Base-by-base conservation (phyloP, 2,113 vertebrate genomes). In the Hirundichthys speculiger region DNA sequence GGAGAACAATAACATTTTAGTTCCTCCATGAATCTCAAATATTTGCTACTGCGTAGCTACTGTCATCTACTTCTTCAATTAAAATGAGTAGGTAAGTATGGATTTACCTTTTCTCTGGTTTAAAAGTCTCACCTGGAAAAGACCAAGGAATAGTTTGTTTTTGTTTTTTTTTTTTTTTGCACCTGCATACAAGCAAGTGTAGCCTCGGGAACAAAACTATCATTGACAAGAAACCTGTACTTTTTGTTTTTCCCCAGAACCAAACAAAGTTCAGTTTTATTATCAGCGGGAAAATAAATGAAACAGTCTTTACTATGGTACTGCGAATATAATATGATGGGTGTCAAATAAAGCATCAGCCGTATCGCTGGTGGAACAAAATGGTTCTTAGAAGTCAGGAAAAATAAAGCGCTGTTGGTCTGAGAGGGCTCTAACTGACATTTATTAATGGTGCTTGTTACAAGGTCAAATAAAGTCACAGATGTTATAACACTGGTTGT, bases 381-480 rank as follows among this genome's bases (percentile, higher is more conserved):
- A 46, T 8, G 8, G 13, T 46, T 20, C 43, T 41, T 22, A 49
- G 24, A 42, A 4, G 30, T 42, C 41, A 58, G 41, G 51, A n/a
- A 64, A 64, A 63, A 16, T 3, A 40, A 1, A 9, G 2, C 16
- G 7, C 25, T 62, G 51, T 42, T 54, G 27, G 6, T 64, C 58
- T 24, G 19, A 67, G 21, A 46, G 16, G n/a, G 30, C 34, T 58
- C 64, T n/a, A 34, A 69, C 39, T 57, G 69, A 71, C 64, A 59
- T n/a, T n/a, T 11, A 45, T 88, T 61, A 69, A 73, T 72, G 51
- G 67, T 24, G 63, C 70, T 34, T 73, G 55, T 75, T 66, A 84
- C 39, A 38, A 1, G 7, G 20, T 63, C 19, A 70, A 55, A 38
- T 69, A 73, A 73, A 76, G 47, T 27, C 58, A 57, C 49, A 73